Evolutionary conservation across 1,140 invertebrate species (phyloP).

Genomic region (Polyergus mexicanus): DNA sequence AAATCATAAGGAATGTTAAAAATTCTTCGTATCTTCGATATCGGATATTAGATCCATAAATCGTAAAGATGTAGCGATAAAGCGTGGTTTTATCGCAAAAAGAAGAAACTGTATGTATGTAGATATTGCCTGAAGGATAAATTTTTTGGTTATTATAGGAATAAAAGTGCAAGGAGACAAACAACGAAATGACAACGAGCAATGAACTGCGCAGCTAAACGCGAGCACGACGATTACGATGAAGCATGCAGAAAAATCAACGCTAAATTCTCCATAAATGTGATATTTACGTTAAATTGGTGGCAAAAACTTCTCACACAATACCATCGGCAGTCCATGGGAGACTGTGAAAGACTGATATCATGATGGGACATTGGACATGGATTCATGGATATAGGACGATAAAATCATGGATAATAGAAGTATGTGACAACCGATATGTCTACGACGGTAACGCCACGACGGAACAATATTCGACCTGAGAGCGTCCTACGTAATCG

Average conservation of each 20-base stretch:
- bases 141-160: slow-evolving; percentile 77
- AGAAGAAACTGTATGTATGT: slow-evolving; percentile 36
- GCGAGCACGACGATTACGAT: slow-evolving; percentile 46
- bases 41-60: slow-evolving; percentile 42
- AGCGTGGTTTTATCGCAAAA: slow-evolving; percentile 42
- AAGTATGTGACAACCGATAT: neutral
- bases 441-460: slow-evolving; percentile 68
- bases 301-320: slow-evolving; percentile 76
- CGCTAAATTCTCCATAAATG: slow-evolving; percentile 71
- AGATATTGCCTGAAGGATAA: slow-evolving; percentile 3
- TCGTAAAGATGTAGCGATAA: slow-evolving; percentile 32
- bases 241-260: slow-evolving; percentile 64
- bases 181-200: slow-evolving; percentile 65
- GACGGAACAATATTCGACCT: slow-evolving; percentile 49
- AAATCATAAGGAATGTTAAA: neutral
- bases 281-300: slow-evolving; percentile 83
- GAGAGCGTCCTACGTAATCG: slow-evolving; percentile 67
- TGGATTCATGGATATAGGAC: too few species aligned
- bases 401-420: neutral
- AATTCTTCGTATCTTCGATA: neutral
- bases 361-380: too few species aligned
- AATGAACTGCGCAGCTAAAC: slow-evolving; percentile 30
- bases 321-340: slow-evolving; percentile 75
- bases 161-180: slow-evolving; percentile 45
- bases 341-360: slow-evolving; percentile 70